A percentile compares a stretch with the other conserved stretches of the same genome.
These are phyloP conservation scores for Oryzaephilus surinamensis DNA, from an alignment of 1,140 invertebrate genomes.

Conservation along the genomic window DNA sequence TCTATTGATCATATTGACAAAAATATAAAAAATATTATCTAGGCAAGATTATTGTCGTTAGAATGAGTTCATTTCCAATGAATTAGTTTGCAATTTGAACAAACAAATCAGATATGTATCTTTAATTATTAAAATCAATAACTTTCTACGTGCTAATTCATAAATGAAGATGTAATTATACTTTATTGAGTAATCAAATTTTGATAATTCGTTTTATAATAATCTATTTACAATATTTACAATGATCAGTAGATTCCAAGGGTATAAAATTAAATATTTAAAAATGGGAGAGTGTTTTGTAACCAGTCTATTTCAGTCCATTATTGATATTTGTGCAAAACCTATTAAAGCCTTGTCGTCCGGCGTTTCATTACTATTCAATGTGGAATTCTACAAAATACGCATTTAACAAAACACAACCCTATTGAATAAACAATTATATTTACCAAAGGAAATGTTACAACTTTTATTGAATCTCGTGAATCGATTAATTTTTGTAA, in stretches of 20 bases:
- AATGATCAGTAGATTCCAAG: slow-evolving; percentile 13
- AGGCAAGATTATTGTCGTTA: background rate
- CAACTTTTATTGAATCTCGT: slow-evolving; percentile 47
- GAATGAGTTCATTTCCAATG: background rate
- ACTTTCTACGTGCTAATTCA: background rate
- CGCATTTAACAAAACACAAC: slow-evolving; percentile 3
- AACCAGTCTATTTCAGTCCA: slow-evolving; percentile 48
- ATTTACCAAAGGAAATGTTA: slow-evolving; percentile 86
- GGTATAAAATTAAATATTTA: slow-evolving; percentile 12
- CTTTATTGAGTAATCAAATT: slow-evolving; percentile 1
- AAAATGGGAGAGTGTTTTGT: no score
- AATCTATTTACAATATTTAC: slow-evolving; percentile 8
- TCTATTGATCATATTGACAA: no score
- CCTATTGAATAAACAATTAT: background rate
- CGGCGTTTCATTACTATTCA: slow-evolving; percentile 68
- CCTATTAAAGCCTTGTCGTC: slow-evolving; percentile 92
- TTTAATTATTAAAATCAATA: background rate
- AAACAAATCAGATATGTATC: background rate
- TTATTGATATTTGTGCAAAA: slow-evolving; percentile 92
- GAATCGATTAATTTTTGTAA: slow-evolving; percentile 82
- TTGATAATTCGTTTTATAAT: slow-evolving; percentile 7
- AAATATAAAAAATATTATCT: no score
- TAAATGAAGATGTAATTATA: background rate
- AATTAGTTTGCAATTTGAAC: background rate
- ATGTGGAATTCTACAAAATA: slow-evolving; percentile 66